Conservation (phyloP, 2,888 invertebrate genomes). For the Protodeltote pygarga region DNA sequence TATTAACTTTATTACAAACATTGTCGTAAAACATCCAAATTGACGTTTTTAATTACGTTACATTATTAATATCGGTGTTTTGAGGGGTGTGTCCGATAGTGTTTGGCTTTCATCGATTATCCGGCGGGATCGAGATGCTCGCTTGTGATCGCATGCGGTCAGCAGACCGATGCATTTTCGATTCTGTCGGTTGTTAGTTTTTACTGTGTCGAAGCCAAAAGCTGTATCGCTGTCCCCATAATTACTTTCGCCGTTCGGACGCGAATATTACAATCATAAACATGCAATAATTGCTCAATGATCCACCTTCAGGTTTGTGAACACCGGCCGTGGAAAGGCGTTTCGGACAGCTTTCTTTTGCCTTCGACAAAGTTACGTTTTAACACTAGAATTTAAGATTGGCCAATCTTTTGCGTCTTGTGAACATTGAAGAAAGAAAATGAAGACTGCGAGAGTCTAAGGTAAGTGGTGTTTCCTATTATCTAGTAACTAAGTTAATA, state of each 20-base stretch:
- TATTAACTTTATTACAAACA: conserved; percentile 59
- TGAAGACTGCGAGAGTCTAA: conserved; percentile 60
- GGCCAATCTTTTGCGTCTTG: conserved; percentile 76
- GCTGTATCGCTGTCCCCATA: conserved; percentile 69
- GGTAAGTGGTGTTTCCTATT: conserved; percentile 72
- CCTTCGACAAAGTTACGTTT: conserved; percentile 64
- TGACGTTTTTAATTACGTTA: conserved; percentile 70
- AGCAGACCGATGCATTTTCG: conserved; percentile 56
- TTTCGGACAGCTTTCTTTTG: conserved; percentile 74
- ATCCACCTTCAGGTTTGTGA: conserved; percentile 66
- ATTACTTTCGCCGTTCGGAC: conserved; percentile 72
- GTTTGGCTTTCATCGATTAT: conserved; percentile 73
- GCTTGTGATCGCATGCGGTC: conserved; percentile 39
- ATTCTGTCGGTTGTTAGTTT: conserved; percentile 70
- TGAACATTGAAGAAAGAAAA: conserved; percentile 58
- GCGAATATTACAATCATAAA: conserved; percentile 76
- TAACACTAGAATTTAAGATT: conserved; percentile 74
- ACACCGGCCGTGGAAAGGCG: conserved; percentile 51
- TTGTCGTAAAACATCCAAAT: conserved; percentile 67
- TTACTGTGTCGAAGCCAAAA: conserved; percentile 77
- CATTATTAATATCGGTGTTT: conserved; percentile 66
- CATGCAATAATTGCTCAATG: conserved; percentile 76
- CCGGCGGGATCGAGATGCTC: conserved; percentile 60
- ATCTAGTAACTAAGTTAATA: conserved; percentile 49
- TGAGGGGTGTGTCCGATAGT: conserved; percentile 80